Base-by-base conservation (phyloP, 2,797 vertebrate species). In the Myiothlypis chrysogaster region DNA sequence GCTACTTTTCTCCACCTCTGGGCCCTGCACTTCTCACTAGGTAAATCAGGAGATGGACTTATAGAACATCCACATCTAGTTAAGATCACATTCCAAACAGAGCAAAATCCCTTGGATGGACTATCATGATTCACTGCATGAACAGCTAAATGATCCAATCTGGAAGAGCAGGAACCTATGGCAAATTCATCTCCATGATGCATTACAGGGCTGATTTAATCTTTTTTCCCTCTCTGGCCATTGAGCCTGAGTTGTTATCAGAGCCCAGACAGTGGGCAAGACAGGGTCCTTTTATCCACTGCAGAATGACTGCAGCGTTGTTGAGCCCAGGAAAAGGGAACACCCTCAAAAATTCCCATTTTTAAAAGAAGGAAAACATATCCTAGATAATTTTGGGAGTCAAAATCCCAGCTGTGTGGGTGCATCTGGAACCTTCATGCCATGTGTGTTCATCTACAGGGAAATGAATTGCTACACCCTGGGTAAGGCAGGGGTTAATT, bases 401-500 rank as follows among this genome's bases (percentile, higher is more conserved):
- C 43, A 27, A 82, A 77, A 87, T 75, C 69, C 57, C 12, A n/a
- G 69, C 57, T 85, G 46, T 6, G 49, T 4, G 8, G 43, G n/a
- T 32, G 16, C 37, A 77, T 32, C 69, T 66, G 77, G 60, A 86
- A 66, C 59, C 57, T 44, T 52, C 63, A 44, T 52, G 32, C 32
- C 59, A 20, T 23, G 75, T 50, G 69, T 60, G 73, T 73, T 89
- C 79, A 72, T 94, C 95, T 96, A 83, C 53, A 75, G 96, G 96
- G 96, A 96, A 95, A 97, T 81, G 32, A 92, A 94, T 77, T n/a
- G 93, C 80, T 66, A n/a, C 34, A 11, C 6, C 22, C 32, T 41
- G 7, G 76, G 97, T 69, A 90, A 83, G 34, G 69, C 35, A 96
- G 96, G 98, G 98, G 98, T 98, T 98, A 98, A 98, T 95, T 86